phyloP scores from a whole-genome alignment of 1,140 invertebrate species.

The Drosophila pruinosa region DNA sequence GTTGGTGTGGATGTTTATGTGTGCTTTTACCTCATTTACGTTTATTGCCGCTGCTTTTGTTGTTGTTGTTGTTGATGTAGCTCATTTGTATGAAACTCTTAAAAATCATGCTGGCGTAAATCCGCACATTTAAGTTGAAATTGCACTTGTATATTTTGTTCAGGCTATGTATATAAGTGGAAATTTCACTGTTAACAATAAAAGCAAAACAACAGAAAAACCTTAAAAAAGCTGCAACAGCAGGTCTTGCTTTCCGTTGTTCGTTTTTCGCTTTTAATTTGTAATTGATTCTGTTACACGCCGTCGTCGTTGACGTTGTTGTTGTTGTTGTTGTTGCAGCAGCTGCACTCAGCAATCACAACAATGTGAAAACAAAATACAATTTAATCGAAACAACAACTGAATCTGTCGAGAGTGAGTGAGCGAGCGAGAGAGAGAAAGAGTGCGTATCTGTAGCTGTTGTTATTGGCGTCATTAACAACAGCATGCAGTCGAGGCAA shows the following conservation, averaged over 20 bases:
- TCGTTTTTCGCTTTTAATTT: slow-evolving; percentile 32
- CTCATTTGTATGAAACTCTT: slow-evolving; percentile 51
- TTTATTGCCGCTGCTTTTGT: slow-evolving; percentile 27
- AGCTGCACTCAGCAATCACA: slow-evolving; percentile 40
- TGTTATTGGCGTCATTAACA: slow-evolving; percentile 65
- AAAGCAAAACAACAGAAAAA: slow-evolving; percentile 13
- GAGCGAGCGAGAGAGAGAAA: neutral
- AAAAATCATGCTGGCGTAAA: slow-evolving; percentile 72
- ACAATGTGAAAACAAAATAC: slow-evolving; percentile 34
- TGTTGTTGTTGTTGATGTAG: slow-evolving; percentile 16
- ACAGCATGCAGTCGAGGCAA: slow-evolving; percentile 62
- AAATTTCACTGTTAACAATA: slow-evolving; percentile 48
- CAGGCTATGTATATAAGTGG: slow-evolving; percentile 35
- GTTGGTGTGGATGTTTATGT: neutral
- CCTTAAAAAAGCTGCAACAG: slow-evolving; percentile 8
- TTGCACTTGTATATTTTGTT: slow-evolving; percentile 47
- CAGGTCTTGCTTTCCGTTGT: slow-evolving; percentile 16
- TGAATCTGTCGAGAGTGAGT: neutral
- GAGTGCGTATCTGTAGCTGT: neutral
- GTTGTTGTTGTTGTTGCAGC: neutral
- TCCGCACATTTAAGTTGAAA: slow-evolving; percentile 78
- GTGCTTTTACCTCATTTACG: slow-evolving; percentile 53
- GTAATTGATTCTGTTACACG: slow-evolving; percentile 40
- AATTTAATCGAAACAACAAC: slow-evolving; percentile 23
- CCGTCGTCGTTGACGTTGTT: slow-evolving; percentile 1